Evolutionary conservation across 2,888 invertebrate species (phyloP).

Genomic region (Dexiosoma caninum): DNA sequence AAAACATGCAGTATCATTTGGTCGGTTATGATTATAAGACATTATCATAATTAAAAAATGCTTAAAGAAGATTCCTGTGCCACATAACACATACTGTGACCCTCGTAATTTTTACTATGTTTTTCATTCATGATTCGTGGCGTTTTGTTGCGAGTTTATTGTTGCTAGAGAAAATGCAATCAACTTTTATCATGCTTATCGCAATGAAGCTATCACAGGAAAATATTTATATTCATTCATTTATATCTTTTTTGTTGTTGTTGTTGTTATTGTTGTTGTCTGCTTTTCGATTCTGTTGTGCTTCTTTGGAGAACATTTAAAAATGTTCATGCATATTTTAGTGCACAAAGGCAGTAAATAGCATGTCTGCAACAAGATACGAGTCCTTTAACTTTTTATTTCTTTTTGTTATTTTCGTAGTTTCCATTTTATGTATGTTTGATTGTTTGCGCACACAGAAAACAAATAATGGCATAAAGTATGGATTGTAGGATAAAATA

Average conservation of each 20-base stretch:
- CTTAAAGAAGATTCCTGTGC: no score
- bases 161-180: slow-evolving; percentile 58
- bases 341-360: slow-evolving; percentile 52
- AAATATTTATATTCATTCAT: slow-evolving; percentile 53
- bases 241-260: background rate
- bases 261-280: no score
- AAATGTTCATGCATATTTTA: slow-evolving; percentile 59
- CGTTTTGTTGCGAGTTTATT: slow-evolving; percentile 16
- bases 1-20: no score
- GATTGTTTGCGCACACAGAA: background rate
- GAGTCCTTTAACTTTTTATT: slow-evolving; percentile 25
- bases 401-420: background rate
- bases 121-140: slow-evolving; percentile 16
- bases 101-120: slow-evolving; percentile 12
- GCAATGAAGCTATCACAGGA: slow-evolving; percentile 59
- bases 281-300: background rate
- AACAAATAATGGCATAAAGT: slow-evolving; percentile 20
- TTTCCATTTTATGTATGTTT: slow-evolving; percentile 5
- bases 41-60: no score
- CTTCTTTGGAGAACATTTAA: slow-evolving; percentile 36
- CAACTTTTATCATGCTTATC: slow-evolving; percentile 59
- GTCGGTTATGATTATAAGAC: no score
- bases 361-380: slow-evolving; percentile 52
- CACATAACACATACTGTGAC: background rate
- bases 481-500: slow-evolving; percentile 36